Evolutionary conservation across 2,797 vertebrate species (phyloP), one percentile per base, ranked within the genome.

Genomic region (Eulemur albifrons): DNA sequence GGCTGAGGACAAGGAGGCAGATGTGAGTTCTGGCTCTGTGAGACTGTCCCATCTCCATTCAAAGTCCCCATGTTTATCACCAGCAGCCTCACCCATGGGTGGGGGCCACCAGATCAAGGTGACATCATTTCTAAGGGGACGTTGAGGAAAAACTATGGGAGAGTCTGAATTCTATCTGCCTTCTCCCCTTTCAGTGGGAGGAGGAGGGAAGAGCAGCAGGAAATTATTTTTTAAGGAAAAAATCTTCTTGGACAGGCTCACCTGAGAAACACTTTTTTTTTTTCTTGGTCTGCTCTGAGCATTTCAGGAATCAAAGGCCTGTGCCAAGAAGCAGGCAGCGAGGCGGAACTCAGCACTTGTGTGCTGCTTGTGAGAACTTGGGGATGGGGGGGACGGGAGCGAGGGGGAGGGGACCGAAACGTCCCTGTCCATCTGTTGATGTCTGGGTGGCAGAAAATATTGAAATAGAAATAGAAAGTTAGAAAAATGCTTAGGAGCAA

Each of bases 371-470:
- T 94, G 95, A 97, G 95, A 92, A 86, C 90, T 81, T 30, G 97
- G 95, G 95, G 97, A 94, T 87, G 93, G 94, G 80, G 80, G 82
- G 94, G 96, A 94, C 2, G 15, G 82, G 50, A 17, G 32, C 1
- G 40, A 32, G 54, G 63, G 96, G 94, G 93, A 95, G 93, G 98
- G 97, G 96, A 85, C 86, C 93, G 85, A 97, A 97, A 98, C 90
- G 81, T 96, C 90, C 84, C 97, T 97, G 98, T 97, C 98, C 98
- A 98, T 98, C 98, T 98, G 98, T 75, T 97, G 97, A 95, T 94
- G 97, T 98, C 97, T 94, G 89, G 84, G 88, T 57, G 11, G 97
- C 97, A 95, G 97, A 70, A 97, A 98, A 98, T 97, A 97, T 97
- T 95, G 97, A 98, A 98, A 97, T 92, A 97, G 96, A 98, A 98